phyloP scores from a whole-genome alignment of 1,140 invertebrate genomes.

The Drosophila serrata region DNA sequence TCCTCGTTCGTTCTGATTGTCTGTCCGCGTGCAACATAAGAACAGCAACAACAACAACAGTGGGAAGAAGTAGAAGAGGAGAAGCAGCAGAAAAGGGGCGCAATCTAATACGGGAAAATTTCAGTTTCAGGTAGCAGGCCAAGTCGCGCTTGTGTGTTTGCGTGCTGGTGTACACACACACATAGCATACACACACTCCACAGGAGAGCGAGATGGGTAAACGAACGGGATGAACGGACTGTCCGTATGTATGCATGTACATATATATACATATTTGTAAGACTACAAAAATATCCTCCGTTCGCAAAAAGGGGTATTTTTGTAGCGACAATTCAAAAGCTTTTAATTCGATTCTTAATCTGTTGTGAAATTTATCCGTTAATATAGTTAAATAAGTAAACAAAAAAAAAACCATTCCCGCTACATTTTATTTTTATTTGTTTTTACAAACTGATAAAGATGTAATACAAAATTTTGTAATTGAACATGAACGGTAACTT shows the following conservation, averaged over 20 bases:
- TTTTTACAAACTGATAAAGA: background rate
- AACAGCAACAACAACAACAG: constrained; percentile 46
- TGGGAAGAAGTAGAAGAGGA: constrained; percentile 24
- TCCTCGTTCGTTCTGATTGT: constrained; percentile 47
- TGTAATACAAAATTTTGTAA: too few relatives aligned
- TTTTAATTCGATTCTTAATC: constrained; percentile 2
- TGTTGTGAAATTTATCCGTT: constrained; percentile 34
- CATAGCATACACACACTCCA: background rate
- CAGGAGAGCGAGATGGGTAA: constrained; percentile 18
- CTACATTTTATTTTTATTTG: constrained; percentile 1
- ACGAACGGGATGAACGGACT: constrained; percentile 32
- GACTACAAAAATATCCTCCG: constrained; percentile 29
- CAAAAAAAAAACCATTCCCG: constrained; percentile 18
- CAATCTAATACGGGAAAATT: constrained; percentile 81
- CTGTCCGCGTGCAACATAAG: constrained; percentile 73
- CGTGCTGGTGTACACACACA: constrained; percentile 9
- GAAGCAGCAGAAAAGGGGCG: constrained; percentile 34
- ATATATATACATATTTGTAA: background rate
- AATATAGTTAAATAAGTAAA: constrained; percentile 56
- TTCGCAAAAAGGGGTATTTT: constrained; percentile 17
- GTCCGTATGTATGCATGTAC: constrained; percentile 38
- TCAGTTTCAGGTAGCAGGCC: constrained; percentile 75
- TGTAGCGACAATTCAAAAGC: background rate
- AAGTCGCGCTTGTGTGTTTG: constrained; percentile 30
- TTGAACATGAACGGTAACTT: too few relatives aligned